A percentile compares a stretch with the other conserved stretches of the same genome.
These are phyloP conservation scores for Prionchulus punctatus DNA, from an alignment of 2,888 invertebrate species.

Conservation along the genomic window DNA sequence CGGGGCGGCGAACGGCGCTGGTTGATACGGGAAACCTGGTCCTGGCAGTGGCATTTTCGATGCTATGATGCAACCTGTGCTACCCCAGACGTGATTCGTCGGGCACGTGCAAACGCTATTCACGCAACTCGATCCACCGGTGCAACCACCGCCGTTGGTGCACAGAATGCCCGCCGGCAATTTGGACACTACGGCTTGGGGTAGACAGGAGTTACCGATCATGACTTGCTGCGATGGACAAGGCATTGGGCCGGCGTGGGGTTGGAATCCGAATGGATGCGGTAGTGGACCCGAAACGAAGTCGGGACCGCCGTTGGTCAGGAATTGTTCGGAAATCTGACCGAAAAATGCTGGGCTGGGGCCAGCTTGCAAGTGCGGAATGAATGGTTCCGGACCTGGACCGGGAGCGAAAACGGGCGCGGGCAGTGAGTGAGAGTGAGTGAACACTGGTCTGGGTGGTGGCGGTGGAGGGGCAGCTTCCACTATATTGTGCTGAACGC, in stretches of 20 bases:
- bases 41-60: background rate
- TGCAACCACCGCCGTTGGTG: too few species aligned
- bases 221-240: too few species aligned
- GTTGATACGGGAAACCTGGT: background rate
- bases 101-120: too few species aligned
- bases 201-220: too few species aligned
- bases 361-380: background rate
- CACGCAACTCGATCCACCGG: too few species aligned
- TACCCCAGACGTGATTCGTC: background rate
- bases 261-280: background rate
- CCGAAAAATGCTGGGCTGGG: background rate
- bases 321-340: too few species aligned
- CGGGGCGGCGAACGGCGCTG: background rate
- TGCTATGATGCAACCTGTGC: background rate
- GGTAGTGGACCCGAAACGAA: background rate
- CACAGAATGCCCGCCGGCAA: too few species aligned
- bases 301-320: background rate
- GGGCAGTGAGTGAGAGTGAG: background rate
- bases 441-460: background rate
- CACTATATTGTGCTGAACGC: background rate
- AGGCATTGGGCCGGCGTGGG: background rate
- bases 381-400: background rate
- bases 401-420: background rate
- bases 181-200: too few species aligned
- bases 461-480: background rate